Evolutionary conservation across 2,888 invertebrate species (phyloP).

Genomic region (Teleiodes luculella): DNA sequence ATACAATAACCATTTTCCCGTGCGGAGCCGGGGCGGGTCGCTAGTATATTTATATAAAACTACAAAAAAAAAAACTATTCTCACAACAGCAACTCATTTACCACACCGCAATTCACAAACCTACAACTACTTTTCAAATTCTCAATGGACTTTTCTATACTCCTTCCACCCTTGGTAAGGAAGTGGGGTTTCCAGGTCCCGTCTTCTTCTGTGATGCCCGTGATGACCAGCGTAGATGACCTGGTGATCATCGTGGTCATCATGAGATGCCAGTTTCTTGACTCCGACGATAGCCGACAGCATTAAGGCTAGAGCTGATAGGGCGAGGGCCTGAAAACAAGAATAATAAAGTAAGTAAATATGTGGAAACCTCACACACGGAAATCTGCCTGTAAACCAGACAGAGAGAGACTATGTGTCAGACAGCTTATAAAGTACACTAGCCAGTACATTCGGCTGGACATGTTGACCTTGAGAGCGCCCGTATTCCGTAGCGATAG

Average conservation of each 20-base stretch:
- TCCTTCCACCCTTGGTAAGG: conserved; percentile 75
- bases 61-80: too few relatives aligned
- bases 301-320: conserved; percentile 85
- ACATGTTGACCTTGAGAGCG: too few relatives aligned
- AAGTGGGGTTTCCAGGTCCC: conserved; percentile 56
- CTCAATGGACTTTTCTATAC: conserved; percentile 32
- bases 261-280: conserved; percentile 83
- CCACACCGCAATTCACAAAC: background rate
- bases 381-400: too few relatives aligned
- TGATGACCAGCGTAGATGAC: conserved; percentile 80
- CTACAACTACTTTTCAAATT: background rate
- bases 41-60: too few relatives aligned
- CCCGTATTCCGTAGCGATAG: too few relatives aligned
- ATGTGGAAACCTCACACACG: background rate
- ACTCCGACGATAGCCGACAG: conserved; percentile 86
- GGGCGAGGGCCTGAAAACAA: conserved; percentile 76
- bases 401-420: too few relatives aligned
- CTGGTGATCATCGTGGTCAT: conserved; percentile 79
- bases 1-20: too few relatives aligned
- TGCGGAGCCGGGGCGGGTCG: too few relatives aligned
- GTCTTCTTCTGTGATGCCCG: conserved; percentile 77
- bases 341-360: conserved; percentile 10
- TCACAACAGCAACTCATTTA: background rate
- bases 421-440: too few relatives aligned
- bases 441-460: too few relatives aligned